A percentile compares a stretch with the other conserved stretches of the same genome.
These are phyloP conservation scores for Panulirus ornatus DNA, from an alignment of 1,140 invertebrate species.

Conservation along the genomic window DNA sequence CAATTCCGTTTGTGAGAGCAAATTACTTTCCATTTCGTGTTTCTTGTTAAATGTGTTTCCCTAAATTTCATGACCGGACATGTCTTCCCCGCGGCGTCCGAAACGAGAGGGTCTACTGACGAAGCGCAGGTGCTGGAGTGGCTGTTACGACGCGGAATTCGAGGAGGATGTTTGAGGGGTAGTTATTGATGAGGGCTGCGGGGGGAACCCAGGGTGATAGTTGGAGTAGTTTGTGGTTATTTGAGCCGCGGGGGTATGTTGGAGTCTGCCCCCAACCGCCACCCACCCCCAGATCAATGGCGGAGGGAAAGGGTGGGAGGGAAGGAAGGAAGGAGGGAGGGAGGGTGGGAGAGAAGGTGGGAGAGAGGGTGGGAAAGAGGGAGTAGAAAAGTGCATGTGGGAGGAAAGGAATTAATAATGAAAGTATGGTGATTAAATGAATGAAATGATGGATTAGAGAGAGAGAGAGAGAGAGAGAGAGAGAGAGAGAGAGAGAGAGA, in stretches of 20 bases:
- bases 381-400: not conserved
- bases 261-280: no score
- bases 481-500: not conserved
- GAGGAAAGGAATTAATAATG: not conserved
- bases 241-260: constrained; percentile 29
- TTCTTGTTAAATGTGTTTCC: no score
- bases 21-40: no score
- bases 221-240: constrained; percentile 44
- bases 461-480: not conserved
- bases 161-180: constrained; percentile 36
- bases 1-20: no score
- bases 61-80: no score
- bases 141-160: constrained; percentile 31
- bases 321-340: not conserved
- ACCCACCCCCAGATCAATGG: constrained; percentile 38
- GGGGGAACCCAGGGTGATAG: not conserved
- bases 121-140: constrained; percentile 12
- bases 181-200: constrained; percentile 53
- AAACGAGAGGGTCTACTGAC: not conserved
- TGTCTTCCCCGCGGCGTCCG: no score
- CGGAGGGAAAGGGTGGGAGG: not conserved
- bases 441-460: not conserved
- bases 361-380: not conserved
- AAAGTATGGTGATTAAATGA: not conserved
- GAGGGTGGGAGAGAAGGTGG: not conserved